phyloP scores from a whole-genome alignment of 2,113 vertebrate species.

The Ailurus styani region DNA sequence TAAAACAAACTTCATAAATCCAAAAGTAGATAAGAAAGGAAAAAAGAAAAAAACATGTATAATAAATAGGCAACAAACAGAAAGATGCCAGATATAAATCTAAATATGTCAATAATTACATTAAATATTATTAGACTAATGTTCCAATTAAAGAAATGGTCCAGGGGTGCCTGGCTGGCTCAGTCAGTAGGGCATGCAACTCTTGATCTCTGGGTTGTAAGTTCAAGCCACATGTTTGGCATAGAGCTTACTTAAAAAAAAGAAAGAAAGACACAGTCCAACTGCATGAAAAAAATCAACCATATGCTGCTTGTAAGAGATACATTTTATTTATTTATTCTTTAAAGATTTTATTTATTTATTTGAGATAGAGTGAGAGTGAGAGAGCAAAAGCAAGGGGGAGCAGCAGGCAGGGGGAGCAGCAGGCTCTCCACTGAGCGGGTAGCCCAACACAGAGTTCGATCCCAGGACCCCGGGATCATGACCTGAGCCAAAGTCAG shows the following conservation, averaged over 20 bases:
- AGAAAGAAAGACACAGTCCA: background rate
- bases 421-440: too few species aligned
- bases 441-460: too few species aligned
- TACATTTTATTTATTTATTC: background rate
- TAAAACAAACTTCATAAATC: background rate
- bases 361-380: too few species aligned
- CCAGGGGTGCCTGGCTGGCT: background rate
- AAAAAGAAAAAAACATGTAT: background rate
- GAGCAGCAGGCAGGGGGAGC: too few species aligned
- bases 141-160: background rate
- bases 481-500: too few species aligned
- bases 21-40: constrained; percentile 25
- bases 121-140: background rate
- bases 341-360: too few species aligned
- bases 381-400: too few species aligned
- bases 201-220: background rate
- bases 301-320: background rate
- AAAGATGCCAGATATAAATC: background rate
- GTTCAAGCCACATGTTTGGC: background rate
- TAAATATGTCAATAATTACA: background rate
- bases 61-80: background rate
- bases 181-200: background rate
- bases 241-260: background rate
- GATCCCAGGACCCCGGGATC: too few species aligned
- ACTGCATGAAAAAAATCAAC: background rate